Evolutionary conservation across 2,113 vertebrate genomes (phyloP).

Genomic region (Actenoides hombroni): DNA sequence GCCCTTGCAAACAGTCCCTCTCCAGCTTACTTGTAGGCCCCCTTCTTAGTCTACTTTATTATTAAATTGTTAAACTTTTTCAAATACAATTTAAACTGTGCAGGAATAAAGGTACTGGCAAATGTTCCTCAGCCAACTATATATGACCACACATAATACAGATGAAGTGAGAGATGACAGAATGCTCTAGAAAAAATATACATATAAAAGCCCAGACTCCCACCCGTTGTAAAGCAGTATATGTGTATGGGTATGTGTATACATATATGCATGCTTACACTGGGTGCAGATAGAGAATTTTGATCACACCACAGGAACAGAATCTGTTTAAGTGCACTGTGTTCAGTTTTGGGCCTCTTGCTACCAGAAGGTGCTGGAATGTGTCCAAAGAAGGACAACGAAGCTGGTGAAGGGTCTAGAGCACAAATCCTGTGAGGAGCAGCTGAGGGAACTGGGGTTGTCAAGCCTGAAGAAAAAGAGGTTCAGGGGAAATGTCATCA

Average conservation of each 20-base stretch:
- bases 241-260: too few relatives aligned
- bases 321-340: neutral
- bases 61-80: neutral
- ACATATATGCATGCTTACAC: neutral
- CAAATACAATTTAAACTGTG: neutral
- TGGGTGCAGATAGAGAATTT: neutral
- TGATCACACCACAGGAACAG: neutral
- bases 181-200: neutral
- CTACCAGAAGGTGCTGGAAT: too few relatives aligned
- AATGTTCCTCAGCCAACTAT: neutral
- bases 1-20: too few relatives aligned
- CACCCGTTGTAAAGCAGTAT: neutral
- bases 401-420: too few relatives aligned
- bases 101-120: neutral
- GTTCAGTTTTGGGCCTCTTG: too few relatives aligned
- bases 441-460: too few relatives aligned
- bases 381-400: too few relatives aligned
- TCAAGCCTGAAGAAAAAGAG: too few relatives aligned
- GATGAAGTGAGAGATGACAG: neutral
- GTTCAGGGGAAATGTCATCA: too few relatives aligned
- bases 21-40: too few relatives aligned
- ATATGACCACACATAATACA: neutral
- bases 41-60: neutral
- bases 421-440: too few relatives aligned
- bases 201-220: neutral